These are phyloP conservation scores for Ceratotherium simum DNA, from an alignment of 2,113 vertebrate genomes.

Conservation along the genomic window DNA sequence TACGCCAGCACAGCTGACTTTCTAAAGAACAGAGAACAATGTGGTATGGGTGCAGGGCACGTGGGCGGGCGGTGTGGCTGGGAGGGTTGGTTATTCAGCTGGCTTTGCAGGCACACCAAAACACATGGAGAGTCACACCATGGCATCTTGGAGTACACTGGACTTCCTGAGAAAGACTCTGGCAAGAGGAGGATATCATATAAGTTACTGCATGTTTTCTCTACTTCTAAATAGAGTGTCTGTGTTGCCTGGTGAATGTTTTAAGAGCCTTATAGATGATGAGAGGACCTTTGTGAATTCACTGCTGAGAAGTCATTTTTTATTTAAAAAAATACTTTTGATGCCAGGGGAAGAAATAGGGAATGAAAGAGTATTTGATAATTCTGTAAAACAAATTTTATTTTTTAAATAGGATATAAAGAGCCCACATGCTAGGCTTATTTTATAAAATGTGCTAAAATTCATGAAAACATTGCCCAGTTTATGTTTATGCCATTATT, in stretches of 20 bases:
- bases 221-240: neutral
- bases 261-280: neutral
- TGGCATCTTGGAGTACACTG: fast-evolving
- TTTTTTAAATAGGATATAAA: neutral
- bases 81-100: neutral
- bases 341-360: slow-evolving; percentile 10
- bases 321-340: slow-evolving; percentile 28
- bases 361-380: slow-evolving; percentile 43
- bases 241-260: neutral
- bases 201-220: neutral
- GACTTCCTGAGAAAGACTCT: neutral
- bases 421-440: neutral
- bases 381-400: slow-evolving; percentile 22
- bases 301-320: neutral
- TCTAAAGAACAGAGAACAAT: neutral
- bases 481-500: neutral
- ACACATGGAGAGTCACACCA: fast-evolving
- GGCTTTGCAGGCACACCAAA: neutral
- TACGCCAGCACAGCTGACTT: neutral
- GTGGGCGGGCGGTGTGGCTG: neutral
- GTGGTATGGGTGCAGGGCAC: neutral
- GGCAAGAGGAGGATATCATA: neutral
- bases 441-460: slow-evolving; percentile 49
- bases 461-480: neutral
- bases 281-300: slow-evolving; percentile 5